Conservation (phyloP, 1,140 invertebrate genomes). For the Arion vulgaris region DNA sequence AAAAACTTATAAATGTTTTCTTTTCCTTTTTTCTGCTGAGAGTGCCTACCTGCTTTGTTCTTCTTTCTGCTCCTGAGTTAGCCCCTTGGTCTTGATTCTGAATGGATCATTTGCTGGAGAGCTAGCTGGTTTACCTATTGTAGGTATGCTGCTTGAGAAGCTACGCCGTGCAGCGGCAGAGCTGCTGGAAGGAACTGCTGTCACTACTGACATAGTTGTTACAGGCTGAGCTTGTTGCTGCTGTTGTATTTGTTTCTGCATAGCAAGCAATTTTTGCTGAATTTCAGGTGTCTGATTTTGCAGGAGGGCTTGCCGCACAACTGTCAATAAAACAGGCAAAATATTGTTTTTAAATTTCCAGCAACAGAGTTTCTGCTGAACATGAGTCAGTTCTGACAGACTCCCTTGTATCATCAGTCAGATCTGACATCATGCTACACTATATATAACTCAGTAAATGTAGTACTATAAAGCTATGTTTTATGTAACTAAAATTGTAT, state of each 20-base stretch:
- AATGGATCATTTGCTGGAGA: slow-evolving; percentile 46
- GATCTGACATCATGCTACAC: no score
- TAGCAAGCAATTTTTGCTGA: slow-evolving; percentile 89
- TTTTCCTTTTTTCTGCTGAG: no score
- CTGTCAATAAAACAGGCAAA: slow-evolving; percentile 48
- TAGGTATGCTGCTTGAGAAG: slow-evolving; percentile 30
- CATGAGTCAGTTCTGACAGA: neutral
- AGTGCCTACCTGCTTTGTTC: slow-evolving; percentile 66
- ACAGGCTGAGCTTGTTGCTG: slow-evolving; percentile 53
- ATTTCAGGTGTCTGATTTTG: slow-evolving; percentile 91
- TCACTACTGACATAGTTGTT: slow-evolving; percentile 30
- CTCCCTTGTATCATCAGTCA: neutral
- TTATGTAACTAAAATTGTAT: no score
- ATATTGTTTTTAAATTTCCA: neutral
- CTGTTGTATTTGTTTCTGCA: slow-evolving; percentile 81
- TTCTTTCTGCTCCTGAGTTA: slow-evolving; percentile 69
- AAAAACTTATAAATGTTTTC: no score
- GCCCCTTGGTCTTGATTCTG: slow-evolving; percentile 59
- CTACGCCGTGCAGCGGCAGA: neutral
- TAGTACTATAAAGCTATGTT: no score
- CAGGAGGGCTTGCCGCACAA: slow-evolving; percentile 73
- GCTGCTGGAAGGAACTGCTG: slow-evolving; percentile 12
- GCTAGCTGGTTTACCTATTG: neutral
- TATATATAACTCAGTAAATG: no score
- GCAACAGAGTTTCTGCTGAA: no score